Evolutionary conservation across 2,888 invertebrate species (phyloP).

Genomic region (Drosophila vallismaia): DNA sequence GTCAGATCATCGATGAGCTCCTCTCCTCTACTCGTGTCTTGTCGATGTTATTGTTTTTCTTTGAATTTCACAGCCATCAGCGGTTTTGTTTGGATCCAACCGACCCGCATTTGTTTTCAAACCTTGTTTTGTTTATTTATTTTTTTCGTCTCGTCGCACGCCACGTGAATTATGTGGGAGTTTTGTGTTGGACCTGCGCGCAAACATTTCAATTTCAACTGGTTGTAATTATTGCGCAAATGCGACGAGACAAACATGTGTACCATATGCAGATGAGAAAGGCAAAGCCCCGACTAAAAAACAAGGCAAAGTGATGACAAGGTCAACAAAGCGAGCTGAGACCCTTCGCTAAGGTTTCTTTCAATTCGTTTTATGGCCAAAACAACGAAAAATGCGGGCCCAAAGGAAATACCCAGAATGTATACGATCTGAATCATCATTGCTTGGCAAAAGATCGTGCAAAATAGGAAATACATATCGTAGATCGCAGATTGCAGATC

Average conservation of each 20-base stretch:
- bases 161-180: slow-evolving; percentile 56
- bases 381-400: slow-evolving; percentile 28
- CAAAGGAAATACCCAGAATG: slow-evolving; percentile 50
- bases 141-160: slow-evolving; percentile 23
- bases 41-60: slow-evolving; percentile 17
- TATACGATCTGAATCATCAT: slow-evolving; percentile 37
- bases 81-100: slow-evolving; percentile 15
- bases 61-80: slow-evolving; percentile 34
- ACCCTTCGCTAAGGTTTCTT: slow-evolving; percentile 36
- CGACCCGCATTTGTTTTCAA: slow-evolving; percentile 27
- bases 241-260: slow-evolving; percentile 45
- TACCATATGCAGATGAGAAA: slow-evolving; percentile 32
- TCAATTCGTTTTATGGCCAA: slow-evolving; percentile 20
- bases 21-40: background rate
- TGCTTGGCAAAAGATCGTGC: slow-evolving; percentile 49
- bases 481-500: too few relatives aligned
- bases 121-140: slow-evolving; percentile 5
- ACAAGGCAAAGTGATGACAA: slow-evolving; percentile 34
- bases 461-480: slow-evolving; percentile 57
- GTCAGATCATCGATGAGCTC: slow-evolving; percentile 33
- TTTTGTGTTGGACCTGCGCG: slow-evolving; percentile 43
- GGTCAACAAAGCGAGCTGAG: slow-evolving; percentile 25
- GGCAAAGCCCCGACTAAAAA: slow-evolving; percentile 14
- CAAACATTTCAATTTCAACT: slow-evolving; percentile 43
- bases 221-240: slow-evolving; percentile 54